Percentiles rank a stretch among this genome's conserved stretches.
Conservation (phyloP, 2,113 vertebrate species). For the Epinephelus moara region DNA sequence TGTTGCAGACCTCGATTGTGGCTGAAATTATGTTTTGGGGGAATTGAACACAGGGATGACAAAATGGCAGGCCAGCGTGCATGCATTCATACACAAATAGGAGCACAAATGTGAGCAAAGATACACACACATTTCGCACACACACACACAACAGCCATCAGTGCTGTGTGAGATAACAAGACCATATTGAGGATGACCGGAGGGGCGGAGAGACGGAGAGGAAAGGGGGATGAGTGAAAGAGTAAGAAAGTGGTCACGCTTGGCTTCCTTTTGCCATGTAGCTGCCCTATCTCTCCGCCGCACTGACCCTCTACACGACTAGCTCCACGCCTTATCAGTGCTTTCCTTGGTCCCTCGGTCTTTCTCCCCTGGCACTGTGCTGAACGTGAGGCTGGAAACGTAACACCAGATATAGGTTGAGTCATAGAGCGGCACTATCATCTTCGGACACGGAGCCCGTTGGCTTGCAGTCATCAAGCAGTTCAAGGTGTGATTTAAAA, state of each 20-base stretch:
- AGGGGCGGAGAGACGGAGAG: conserved; percentile 50
- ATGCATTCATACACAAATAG: conserved; percentile 41
- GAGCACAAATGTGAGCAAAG: conserved; percentile 13
- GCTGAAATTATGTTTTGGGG: conserved; percentile 33
- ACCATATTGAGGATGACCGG: conserved; percentile 58
- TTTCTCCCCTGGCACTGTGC: conserved; percentile 38
- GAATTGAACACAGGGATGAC: conserved; percentile 25
- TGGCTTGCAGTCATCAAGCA: conserved; percentile 61
- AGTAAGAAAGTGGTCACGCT: conserved; percentile 70
- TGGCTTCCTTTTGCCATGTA: conserved; percentile 70
- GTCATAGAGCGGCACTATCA: conserved; percentile 78
- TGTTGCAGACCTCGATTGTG: neutral
- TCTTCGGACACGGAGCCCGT: conserved; percentile 56
- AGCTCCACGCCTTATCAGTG: conserved; percentile 74
- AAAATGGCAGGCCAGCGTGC: conserved; percentile 10
- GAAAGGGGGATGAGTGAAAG: conserved; percentile 57
- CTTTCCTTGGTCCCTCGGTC: conserved; percentile 33
- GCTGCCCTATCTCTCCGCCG: conserved; percentile 71
- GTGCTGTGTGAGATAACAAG: conserved; percentile 66
- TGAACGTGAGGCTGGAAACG: conserved; percentile 50
- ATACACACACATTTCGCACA: neutral
- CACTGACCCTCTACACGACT: conserved; percentile 74
- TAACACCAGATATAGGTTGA: conserved; percentile 66
- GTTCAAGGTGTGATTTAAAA: conserved; percentile 66
- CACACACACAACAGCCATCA: conserved; percentile 29